phyloP scores from a whole-genome alignment of 2,113 vertebrate species.

The Neogobius melanostomus region DNA sequence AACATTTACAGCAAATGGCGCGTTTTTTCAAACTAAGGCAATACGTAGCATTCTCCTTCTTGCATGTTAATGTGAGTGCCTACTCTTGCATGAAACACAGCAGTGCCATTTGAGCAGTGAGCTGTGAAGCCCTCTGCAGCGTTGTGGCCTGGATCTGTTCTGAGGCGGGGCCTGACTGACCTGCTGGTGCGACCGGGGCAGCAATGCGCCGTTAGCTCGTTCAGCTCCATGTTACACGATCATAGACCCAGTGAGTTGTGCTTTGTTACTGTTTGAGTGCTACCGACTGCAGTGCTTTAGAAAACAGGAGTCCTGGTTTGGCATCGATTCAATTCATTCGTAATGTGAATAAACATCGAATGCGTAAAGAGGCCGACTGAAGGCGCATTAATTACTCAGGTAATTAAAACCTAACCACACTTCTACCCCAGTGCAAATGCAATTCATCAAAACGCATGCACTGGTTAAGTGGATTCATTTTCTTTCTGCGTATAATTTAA shows the following conservation, averaged over 20 bases:
- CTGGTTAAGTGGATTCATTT: constrained; percentile 3
- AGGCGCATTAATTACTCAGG: constrained; percentile 9
- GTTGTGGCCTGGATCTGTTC: constrained; percentile 14
- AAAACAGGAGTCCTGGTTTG: background rate
- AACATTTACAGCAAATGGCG: too few species aligned
- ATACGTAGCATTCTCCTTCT: too few species aligned
- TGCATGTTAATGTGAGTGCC: background rate
- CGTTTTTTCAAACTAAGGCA: too few species aligned
- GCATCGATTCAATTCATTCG: background rate
- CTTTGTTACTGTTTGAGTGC: background rate
- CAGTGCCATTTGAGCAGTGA: constrained; percentile 34
- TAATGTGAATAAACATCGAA: constrained; percentile 16
- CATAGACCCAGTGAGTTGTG: background rate
- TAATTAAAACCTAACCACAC: constrained; percentile 6
- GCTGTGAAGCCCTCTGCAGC: constrained; percentile 14
- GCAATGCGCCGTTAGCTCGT: background rate
- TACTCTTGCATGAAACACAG: too few species aligned
- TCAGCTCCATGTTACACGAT: constrained; percentile 5
- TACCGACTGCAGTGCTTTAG: background rate
- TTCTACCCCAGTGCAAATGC: constrained; percentile 7
- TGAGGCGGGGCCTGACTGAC: constrained; percentile 15
- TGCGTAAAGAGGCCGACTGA: constrained; percentile 1
- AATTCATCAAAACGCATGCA: constrained; percentile 6
- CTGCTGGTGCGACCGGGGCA: background rate
- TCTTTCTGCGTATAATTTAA: background rate